Percentiles rank a stretch among this genome's conserved stretches.
Evolutionary conservation across 1,140 invertebrate species (phyloP).

Genomic region (Dufourea novaeangliae): DNA sequence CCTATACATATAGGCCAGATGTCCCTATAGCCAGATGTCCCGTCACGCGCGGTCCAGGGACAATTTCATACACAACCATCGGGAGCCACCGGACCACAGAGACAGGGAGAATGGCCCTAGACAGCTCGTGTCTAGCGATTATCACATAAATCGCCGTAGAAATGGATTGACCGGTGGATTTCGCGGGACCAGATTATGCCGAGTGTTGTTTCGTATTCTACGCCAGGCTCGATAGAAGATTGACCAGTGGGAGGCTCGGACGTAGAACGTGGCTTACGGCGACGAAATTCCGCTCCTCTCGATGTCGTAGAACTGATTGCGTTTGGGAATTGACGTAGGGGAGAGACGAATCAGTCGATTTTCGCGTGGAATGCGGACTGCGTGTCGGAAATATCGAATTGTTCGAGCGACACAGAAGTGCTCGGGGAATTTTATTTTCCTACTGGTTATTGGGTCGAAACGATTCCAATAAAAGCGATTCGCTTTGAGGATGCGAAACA

Average conservation of each 20-base stretch:
- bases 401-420: too few relatives aligned
- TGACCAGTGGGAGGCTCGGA: background rate
- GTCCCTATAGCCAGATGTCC: background rate
- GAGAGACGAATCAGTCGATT: too few relatives aligned
- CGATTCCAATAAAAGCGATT: too few relatives aligned
- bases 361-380: too few relatives aligned
- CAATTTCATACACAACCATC: slow-evolving; percentile 36
- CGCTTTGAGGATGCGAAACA: too few relatives aligned
- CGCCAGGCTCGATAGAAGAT: background rate
- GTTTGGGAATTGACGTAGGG: too few relatives aligned
- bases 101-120: slow-evolving; percentile 12
- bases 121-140: slow-evolving; percentile 18
- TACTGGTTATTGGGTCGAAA: too few relatives aligned
- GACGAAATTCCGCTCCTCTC: too few relatives aligned
- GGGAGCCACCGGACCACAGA: background rate
- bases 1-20: background rate
- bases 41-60: background rate
- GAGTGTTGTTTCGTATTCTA: slow-evolving; percentile 39
- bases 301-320: background rate
- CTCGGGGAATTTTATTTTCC: too few relatives aligned
- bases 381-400: too few relatives aligned
- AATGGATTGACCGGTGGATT: slow-evolving; percentile 15
- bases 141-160: slow-evolving; percentile 39
- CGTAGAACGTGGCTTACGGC: background rate
- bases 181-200: slow-evolving; percentile 19